Base-by-base conservation (phyloP, 2,113 vertebrate genomes). In the Lethenteron reissneri region DNA sequence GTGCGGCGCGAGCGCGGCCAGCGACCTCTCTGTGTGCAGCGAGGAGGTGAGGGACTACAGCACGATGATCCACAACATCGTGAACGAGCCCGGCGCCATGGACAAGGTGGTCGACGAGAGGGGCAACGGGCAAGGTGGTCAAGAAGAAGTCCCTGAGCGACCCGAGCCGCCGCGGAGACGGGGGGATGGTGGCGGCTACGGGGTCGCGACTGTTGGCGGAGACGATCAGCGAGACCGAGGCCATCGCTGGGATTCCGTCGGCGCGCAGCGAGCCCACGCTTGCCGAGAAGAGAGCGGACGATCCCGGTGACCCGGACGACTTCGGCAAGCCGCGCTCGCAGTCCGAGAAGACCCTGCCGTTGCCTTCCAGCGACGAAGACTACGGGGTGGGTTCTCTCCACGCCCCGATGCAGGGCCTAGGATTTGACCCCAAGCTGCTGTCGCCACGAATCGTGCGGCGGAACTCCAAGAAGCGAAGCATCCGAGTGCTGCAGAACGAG, bases 101-200 rank as follows among this genome's bases (percentile, higher is more conserved):
- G 87, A 88, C 77, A 81, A 82, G 74, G 81, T 90, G 41, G 80
- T 82, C 2, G 92, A 92, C 0, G 91, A 92, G 73, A 87, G 90
- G 21, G 78, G 77, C 71, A 86, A 86, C 0, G 85, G 88, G 56
- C n/a, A 96, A 95, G 81, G 82, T 83, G 70, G 85, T 87, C 70
- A 97, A 95, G 81, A 97, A 97, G 81, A 99, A 99, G 76, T 97
- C 92, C 0, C 82, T 97, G 77, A 97, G 92, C 0, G 94, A 95
- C 74, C 94, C 94, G n/a, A 97, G 94, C 79, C 86, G 92, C 17
- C 87, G 91, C 0, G 77, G 91, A 0, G 85, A 92, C 72, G 75
- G 84, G 77, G 91, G 0, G 85, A 92, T 72, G 75, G 84, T 41
- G 76, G 75, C 1, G 75, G 81, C 0, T 71, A 84, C 0, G 80